Evolutionary conservation across 1,140 invertebrate genomes (phyloP).

Genomic region (Venturia canescens): DNA sequence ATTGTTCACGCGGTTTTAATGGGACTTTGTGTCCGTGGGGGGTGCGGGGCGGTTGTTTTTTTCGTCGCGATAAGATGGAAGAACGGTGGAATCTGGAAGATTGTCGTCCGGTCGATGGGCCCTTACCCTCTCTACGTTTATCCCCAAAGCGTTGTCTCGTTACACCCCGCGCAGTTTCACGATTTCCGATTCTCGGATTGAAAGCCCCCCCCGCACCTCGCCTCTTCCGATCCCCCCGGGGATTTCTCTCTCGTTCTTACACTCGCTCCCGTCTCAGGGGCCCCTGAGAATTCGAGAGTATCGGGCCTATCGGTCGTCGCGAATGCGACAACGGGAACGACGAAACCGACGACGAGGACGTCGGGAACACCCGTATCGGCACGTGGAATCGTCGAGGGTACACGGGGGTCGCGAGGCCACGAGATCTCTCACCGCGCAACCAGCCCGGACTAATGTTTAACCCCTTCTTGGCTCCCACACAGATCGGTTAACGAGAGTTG

Average conservation of each 20-base stretch:
- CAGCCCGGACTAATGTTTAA: slow-evolving; percentile 53
- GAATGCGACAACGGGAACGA: slow-evolving; percentile 8
- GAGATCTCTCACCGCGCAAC: slow-evolving; percentile 58
- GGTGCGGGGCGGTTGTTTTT: slow-evolving; percentile 56
- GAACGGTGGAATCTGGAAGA: neutral
- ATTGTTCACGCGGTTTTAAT: slow-evolving; percentile 75
- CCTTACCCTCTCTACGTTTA: slow-evolving; percentile 56
- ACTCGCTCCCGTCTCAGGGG: neutral
- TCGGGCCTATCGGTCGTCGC: neutral
- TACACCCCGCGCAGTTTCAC: slow-evolving; percentile 33
- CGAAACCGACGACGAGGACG: slow-evolving; percentile 27
- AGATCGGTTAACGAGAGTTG: slow-evolving; percentile 49
- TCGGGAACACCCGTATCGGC: slow-evolving; percentile 52
- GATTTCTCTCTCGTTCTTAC: slow-evolving; percentile 15
- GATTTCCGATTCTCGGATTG: slow-evolving; percentile 32
- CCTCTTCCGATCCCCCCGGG: neutral
- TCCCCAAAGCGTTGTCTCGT: slow-evolving; percentile 49
- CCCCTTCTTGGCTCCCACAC: slow-evolving; percentile 22
- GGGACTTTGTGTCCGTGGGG: slow-evolving; percentile 70
- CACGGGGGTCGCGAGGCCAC: slow-evolving; percentile 52
- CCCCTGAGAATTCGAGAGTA: slow-evolving; percentile 10
- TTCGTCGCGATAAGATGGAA: slow-evolving; percentile 43
- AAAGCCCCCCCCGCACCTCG: neutral
- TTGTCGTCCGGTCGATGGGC: slow-evolving; percentile 51
- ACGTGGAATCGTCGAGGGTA: slow-evolving; percentile 51